phyloP scores from a whole-genome alignment of 2,113 vertebrate genomes.

The Bos taurus region DNA sequence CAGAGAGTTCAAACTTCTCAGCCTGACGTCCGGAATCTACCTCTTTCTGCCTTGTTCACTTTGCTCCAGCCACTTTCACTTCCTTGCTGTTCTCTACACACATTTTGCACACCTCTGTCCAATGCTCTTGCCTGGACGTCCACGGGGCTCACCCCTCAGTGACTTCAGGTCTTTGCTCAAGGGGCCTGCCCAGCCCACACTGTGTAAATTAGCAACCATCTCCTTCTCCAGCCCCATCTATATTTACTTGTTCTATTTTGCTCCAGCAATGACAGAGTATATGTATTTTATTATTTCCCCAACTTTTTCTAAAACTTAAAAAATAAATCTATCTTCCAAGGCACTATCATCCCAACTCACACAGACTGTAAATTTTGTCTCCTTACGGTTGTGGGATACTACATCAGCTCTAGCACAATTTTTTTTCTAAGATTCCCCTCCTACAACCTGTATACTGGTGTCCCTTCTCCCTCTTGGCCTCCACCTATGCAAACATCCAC shows the following conservation, averaged over 20 bases:
- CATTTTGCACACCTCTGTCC: neutral
- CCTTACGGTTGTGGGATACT: neutral
- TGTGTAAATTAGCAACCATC: neutral
- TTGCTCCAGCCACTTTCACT: neutral
- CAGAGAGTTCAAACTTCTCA: neutral
- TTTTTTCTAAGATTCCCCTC: neutral
- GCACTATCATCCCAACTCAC: neutral
- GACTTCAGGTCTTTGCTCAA: neutral
- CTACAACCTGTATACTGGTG: neutral
- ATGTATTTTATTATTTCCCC: neutral
- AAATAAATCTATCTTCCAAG: neutral
- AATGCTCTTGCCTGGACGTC: too few species aligned
- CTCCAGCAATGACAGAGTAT: neutral
- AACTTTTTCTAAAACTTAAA: neutral
- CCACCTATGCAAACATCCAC: neutral
- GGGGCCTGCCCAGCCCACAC: neutral
- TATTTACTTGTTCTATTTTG: neutral
- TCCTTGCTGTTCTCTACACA: neutral
- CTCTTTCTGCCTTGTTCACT: neutral
- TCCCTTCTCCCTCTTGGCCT: neutral
- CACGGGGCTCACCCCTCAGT: neutral
- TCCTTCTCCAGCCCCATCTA: neutral
- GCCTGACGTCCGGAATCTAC: neutral
- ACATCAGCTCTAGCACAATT: neutral
- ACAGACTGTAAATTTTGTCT: neutral